Base-by-base conservation (phyloP, 2,113 vertebrate genomes). In the Vireo altiloquus region DNA sequence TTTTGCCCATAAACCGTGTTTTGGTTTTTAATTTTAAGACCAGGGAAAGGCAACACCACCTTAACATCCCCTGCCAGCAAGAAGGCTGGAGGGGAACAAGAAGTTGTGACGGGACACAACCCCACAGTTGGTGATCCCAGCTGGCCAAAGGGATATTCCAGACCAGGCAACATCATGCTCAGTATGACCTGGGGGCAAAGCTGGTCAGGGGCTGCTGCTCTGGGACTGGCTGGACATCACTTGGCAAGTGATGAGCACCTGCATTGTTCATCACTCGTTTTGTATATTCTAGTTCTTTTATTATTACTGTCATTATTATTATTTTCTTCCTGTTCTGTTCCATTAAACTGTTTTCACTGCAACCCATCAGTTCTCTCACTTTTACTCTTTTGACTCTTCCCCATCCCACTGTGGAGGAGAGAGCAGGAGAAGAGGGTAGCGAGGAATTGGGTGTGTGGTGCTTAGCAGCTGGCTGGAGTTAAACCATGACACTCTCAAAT, bases 261-360 rank as follows among this genome's bases (percentile, higher is more conserved):
- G n/a, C 54, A 16, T 13, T 1, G 0, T 47, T 25, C 7, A 27
- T 56, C 27, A 17, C 22, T 77, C 0, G 0, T 56, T 82, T 56
- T 54, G 18, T 63, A 4, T 35, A 22, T 35, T 90, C 54, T 49
- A 49, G 10, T 10, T 54, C 2, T 23, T 66, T 52, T 63, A 31
- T 42, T 40, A 27, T 40, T 54, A 20, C 40, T 42, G 1, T 69
- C 4, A 35, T 60, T 40, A 21, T 37, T 47, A 31, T 23, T 57
- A 22, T 40, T 69, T 42, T 54, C 11, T 63, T 69, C 12, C 35
- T 28, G 6, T 42, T 69, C 40, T 49, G 12, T 70, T 63, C 35
- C 22, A 63, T 49, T 54, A 42, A 56, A 37, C 21, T 42, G 17
- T 49, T 49, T 49, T 69, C 49, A 33, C 31, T 37, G 13, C 35